Evolutionary conservation across 1,140 invertebrate species (phyloP), one percentile per base, ranked within the genome.

Genomic region (Ditylenchus dipsaci): DNA sequence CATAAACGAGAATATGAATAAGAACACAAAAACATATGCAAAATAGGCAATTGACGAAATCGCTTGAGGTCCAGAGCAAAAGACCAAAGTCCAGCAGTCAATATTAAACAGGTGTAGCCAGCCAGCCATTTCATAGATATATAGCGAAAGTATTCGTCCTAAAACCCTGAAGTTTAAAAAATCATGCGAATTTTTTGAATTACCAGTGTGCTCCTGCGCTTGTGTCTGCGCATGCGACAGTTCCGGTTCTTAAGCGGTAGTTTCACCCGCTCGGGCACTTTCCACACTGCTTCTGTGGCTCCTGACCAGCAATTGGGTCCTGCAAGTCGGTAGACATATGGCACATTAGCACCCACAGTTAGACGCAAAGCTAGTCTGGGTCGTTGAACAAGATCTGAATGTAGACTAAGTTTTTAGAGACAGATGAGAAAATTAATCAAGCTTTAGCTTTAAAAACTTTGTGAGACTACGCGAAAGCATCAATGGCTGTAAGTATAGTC

Each of bases 111-210:
- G 19, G 59, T 68, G 33, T 63, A 74, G 23, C 64, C 67, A 8
- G 75, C 67, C 27, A 78, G 58, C 73, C 77, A 76, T 58, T 79
- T 79, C 70, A 80, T 67, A 1, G 78, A 78, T 7, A 63, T 67
- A 38, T 79, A 79, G 3, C 74, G 75, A 63, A 79, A 79, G 56
- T 80, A 79, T 60, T 79, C 77, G 59, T 80, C 73, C 78, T 80
- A 65, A 26, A 53, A 53, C 3, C 23, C 3, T 53, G 3, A 21
- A 68, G 60, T n/a, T 1, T 26, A 60, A 66, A 49, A 8, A 33
- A 67, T 29, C 17, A n/a, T 9, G 61, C 17, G 64, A 63, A 70
- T 19, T 3, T 5, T 3, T 38, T 38, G 11, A 67, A 77, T 53
- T 21, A 78, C 76, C 61, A 76, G 65, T 29, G 70, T 67, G 27